A percentile compares a stretch with the other conserved stretches of the same genome.
Conservation (phyloP, 2,113 vertebrate genomes). For the Spea multiplicata region DNA sequence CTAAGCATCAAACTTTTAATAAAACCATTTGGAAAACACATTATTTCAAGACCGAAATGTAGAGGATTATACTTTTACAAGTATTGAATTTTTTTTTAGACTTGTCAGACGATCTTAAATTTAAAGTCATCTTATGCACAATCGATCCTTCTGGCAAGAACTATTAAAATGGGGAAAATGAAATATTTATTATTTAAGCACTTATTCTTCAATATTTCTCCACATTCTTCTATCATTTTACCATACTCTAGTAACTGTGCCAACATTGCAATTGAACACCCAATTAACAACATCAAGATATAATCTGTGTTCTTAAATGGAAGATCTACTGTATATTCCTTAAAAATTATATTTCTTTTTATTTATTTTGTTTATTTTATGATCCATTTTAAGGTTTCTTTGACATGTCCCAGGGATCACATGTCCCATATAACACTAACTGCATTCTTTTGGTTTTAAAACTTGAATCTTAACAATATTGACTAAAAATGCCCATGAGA, state of each 20-base stretch:
- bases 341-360: no score
- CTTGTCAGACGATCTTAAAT: slow-evolving; percentile 37
- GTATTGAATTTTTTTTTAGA: slow-evolving; percentile 40
- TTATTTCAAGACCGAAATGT: slow-evolving; percentile 14
- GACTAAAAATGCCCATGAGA: no score
- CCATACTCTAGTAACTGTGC: background rate
- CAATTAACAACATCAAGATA: slow-evolving; percentile 10
- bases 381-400: no score
- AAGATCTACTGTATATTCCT: no score
- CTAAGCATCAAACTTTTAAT: slow-evolving; percentile 39
- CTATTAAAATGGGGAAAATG: slow-evolving; percentile 25
- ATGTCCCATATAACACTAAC: no score
- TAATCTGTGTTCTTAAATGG: background rate
- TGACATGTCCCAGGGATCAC: no score
- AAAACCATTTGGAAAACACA: slow-evolving; percentile 23
- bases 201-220: slow-evolving; percentile 10
- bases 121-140: slow-evolving; percentile 37
- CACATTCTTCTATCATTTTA: background rate
- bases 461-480: no score
- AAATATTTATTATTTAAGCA: slow-evolving; percentile 29
- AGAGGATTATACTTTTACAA: slow-evolving; percentile 32
- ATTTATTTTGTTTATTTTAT: no score
- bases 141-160: slow-evolving; percentile 31
- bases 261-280: slow-evolving; percentile 5
- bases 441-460: no score